Conservation (phyloP, 2,797 vertebrate species). For the Apogon hyalosoma region DNA sequence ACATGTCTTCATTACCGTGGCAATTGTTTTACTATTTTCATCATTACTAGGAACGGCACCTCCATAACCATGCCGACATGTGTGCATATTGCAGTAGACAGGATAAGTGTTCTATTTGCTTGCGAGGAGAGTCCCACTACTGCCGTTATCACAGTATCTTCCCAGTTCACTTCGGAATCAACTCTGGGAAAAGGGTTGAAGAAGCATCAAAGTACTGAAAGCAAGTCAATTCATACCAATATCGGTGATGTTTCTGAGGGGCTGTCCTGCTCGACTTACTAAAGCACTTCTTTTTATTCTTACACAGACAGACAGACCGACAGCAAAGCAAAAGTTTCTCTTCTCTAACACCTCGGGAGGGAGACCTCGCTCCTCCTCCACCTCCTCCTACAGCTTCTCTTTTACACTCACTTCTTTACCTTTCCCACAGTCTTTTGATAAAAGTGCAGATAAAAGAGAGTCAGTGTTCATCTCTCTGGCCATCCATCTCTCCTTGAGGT, state of each 20-base stretch:
- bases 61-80: constrained; percentile 39
- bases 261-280: constrained; percentile 64
- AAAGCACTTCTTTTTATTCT: constrained; percentile 67
- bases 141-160: constrained; percentile 25
- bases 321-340: constrained; percentile 74
- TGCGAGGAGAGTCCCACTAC: constrained; percentile 23
- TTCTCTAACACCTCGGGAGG: constrained; percentile 76
- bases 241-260: constrained; percentile 60
- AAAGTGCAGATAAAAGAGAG: constrained; percentile 73
- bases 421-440: constrained; percentile 74
- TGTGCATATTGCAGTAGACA: constrained; percentile 39
- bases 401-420: constrained; percentile 72
- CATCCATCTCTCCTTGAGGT: constrained; percentile 79
- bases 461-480: constrained; percentile 74
- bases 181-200: constrained; percentile 49
- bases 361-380: constrained; percentile 65
- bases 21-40: constrained; percentile 76
- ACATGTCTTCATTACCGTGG: constrained; percentile 73
- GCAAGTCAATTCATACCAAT: constrained; percentile 61
- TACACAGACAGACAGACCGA: constrained; percentile 51
- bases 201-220: constrained; percentile 57
- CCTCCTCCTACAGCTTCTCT: constrained; percentile 64
- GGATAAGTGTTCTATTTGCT: constrained; percentile 40
- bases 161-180: constrained; percentile 42
- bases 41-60: constrained; percentile 58